Percentiles rank a stretch among this genome's conserved stretches.
Evolutionary conservation across 2,797 vertebrate genomes (phyloP).

Genomic region (Spinibarbus caldwelli): DNA sequence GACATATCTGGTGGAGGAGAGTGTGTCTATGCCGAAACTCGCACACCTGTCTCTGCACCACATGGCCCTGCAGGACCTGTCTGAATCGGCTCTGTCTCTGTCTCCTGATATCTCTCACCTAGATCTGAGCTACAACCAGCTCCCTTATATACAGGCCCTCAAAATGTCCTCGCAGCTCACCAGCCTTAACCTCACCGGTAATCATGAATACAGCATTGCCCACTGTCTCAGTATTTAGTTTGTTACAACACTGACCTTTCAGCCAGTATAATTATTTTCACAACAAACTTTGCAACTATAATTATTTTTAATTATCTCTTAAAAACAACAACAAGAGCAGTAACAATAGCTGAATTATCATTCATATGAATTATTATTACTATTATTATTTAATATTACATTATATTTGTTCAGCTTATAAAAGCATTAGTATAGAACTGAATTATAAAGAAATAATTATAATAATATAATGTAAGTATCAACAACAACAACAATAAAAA

Average conservation of each 20-base stretch:
- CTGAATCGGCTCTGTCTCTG: slow-evolving; percentile 75
- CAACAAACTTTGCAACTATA: background rate
- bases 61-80: slow-evolving; percentile 88
- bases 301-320: background rate
- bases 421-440: background rate
- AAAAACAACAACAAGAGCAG: too few species aligned
- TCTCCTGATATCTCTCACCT: slow-evolving; percentile 80
- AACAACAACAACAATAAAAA: background rate
- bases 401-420: background rate
- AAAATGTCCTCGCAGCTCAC: slow-evolving; percentile 69
- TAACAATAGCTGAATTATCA: too few species aligned
- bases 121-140: slow-evolving; percentile 88
- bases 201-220: background rate
- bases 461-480: background rate
- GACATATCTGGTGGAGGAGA: slow-evolving; percentile 84
- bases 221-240: background rate
- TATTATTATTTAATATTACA: too few species aligned
- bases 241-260: background rate
- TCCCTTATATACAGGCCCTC: slow-evolving; percentile 80
- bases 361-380: too few species aligned
- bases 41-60: slow-evolving; percentile 85
- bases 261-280: background rate
- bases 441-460: background rate
- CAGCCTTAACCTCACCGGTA: slow-evolving; percentile 80
- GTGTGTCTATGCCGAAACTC: slow-evolving; percentile 81